Conservation (phyloP, 2,888 invertebrate genomes). For the Notodonta ziczac region DNA sequence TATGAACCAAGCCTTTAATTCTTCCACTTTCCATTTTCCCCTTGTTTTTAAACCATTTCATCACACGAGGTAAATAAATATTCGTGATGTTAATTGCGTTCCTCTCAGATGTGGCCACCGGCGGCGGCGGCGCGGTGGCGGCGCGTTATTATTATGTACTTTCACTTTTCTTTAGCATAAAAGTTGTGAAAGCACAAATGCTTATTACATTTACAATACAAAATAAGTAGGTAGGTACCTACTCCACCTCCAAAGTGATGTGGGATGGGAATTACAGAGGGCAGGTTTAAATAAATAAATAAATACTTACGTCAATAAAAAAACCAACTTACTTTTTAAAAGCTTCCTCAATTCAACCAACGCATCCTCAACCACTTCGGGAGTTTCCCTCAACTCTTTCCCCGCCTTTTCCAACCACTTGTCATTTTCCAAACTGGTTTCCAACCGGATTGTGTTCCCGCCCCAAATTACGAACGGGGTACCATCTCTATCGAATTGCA, state of each 20-base stretch:
- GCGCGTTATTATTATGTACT: neutral
- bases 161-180: neutral
- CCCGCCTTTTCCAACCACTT: constrained; percentile 86
- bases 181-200: neutral
- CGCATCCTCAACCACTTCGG: constrained; percentile 86
- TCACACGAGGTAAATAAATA: constrained; percentile 1
- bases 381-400: constrained; percentile 89
- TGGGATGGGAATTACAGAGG: too few species aligned
- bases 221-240: too few species aligned
- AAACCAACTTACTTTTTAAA: constrained; percentile 80
- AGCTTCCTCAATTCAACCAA: constrained; percentile 82
- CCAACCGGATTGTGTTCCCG: constrained; percentile 84
- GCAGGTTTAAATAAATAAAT: too few species aligned
- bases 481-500: constrained; percentile 82
- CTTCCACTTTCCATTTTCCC: neutral
- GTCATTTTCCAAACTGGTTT: constrained; percentile 84
- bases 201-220: neutral
- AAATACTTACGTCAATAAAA: neutral
- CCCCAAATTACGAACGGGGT: constrained; percentile 87
- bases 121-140: too few species aligned
- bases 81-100: neutral
- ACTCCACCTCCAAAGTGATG: too few species aligned
- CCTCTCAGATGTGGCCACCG: neutral
- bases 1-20: neutral
- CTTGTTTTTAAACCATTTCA: neutral